Evolutionary conservation across 2,888 invertebrate species (phyloP).

Genomic region (Nysson spinosus): DNA sequence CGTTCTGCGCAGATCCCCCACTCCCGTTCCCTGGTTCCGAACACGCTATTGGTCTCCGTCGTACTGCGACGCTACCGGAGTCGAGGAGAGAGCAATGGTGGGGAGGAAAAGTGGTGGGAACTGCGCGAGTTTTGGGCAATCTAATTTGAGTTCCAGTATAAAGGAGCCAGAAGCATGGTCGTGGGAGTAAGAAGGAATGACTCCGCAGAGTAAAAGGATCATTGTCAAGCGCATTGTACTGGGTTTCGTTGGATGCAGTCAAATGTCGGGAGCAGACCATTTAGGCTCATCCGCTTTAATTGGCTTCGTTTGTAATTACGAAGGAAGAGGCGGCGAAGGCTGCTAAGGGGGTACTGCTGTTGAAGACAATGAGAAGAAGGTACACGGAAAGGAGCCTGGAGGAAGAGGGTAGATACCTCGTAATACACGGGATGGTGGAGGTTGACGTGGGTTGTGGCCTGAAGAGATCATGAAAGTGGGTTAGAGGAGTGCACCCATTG

Average conservation of each 20-base stretch:
- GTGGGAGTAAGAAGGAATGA: conserved; percentile 23
- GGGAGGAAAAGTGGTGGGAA: too few species aligned
- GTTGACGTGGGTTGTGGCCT: conserved; percentile 37
- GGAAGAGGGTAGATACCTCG: not conserved
- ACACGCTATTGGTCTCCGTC: too few species aligned
- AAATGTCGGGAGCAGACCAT: conserved; percentile 47
- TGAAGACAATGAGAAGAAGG: conserved; percentile 47
- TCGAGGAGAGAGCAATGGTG: too few species aligned
- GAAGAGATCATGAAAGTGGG: conserved; percentile 46
- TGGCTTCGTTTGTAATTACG: conserved; percentile 60
- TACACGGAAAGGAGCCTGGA: conserved; percentile 14
- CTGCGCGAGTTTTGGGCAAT: too few species aligned
- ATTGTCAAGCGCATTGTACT: conserved; percentile 35
- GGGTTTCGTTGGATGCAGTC: conserved; percentile 29
- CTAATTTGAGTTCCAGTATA: too few species aligned
- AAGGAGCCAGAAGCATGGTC: conserved; percentile 4
- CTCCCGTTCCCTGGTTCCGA: too few species aligned
- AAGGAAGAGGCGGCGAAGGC: conserved; percentile 18
- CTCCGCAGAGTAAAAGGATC: conserved; percentile 31
- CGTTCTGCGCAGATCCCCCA: too few species aligned
- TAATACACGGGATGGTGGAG: conserved; percentile 38
- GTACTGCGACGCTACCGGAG: too few species aligned
- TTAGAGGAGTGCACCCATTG: conserved; percentile 44
- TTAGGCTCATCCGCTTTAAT: conserved; percentile 62
- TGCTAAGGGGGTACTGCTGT: conserved; percentile 9